Evolutionary conservation across 2,113 vertebrate genomes (phyloP).

Genomic region (Pituophis catenifer): DNA sequence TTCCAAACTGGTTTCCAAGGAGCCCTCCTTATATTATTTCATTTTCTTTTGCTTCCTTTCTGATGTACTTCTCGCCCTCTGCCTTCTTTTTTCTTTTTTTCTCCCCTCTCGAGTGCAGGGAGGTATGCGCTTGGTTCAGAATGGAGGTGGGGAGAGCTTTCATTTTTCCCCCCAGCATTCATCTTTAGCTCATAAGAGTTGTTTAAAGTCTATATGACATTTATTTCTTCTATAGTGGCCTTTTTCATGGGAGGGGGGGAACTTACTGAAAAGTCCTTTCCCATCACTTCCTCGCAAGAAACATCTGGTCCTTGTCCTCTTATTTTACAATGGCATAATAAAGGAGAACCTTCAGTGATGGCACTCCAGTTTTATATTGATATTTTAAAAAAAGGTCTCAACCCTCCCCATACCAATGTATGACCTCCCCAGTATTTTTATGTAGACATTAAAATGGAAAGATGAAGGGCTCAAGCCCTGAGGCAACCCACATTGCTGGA

Average conservation of each 20-base stretch:
- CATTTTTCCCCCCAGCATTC: background rate
- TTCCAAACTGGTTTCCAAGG: conserved; percentile 36
- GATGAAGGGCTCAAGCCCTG: background rate
- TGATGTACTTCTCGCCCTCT: background rate
- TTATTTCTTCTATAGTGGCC: background rate
- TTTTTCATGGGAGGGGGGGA: background rate
- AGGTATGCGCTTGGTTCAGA: background rate
- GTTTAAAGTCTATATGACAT: background rate
- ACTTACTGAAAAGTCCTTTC: background rate
- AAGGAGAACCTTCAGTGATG: background rate
- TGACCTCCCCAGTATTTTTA: background rate
- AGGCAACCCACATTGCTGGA: background rate
- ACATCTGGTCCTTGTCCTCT: background rate
- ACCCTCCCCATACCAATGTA: background rate
- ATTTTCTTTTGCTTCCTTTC: background rate
- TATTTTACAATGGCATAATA: background rate
- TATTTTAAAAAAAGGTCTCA: background rate
- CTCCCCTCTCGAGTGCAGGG: background rate
- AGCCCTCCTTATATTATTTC: conserved; percentile 22
- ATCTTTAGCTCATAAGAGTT: background rate
- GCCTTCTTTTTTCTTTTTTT: background rate
- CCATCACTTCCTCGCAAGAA: too few species aligned
- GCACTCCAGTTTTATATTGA: background rate
- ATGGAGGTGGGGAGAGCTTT: background rate
- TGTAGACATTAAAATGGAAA: background rate